Conservation (phyloP, 64 coral and sea anemone species). For the Actinia tenebrosa region DNA sequence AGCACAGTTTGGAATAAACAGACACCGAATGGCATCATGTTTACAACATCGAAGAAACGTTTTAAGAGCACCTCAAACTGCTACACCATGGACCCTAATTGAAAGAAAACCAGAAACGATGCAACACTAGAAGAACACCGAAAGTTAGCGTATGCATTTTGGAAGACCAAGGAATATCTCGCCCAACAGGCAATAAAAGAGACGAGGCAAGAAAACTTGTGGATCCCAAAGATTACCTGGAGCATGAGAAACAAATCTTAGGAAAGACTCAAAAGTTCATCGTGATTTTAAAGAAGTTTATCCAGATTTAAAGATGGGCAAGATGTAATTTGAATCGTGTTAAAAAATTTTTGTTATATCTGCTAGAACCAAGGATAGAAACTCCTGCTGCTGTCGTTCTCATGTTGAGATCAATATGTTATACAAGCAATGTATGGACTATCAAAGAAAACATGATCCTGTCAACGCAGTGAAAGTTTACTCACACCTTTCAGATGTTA, state of each 20-base stretch:
- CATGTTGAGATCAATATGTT: conserved; percentile 29
- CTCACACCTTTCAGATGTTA: conserved; percentile 14
- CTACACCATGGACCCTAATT: not conserved
- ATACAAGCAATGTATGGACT: conserved; percentile 18
- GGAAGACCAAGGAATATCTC: conserved; percentile 23
- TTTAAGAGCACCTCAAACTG: not conserved
- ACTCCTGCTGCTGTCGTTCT: conserved; percentile 24
- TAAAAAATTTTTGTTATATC: conserved; percentile 28
- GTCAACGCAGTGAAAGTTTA: not conserved
- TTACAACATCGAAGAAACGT: not conserved
- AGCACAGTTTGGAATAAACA: not conserved
- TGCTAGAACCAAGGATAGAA: not conserved
- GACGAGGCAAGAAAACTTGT: not conserved
- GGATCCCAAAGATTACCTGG: not conserved
- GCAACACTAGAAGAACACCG: conserved; percentile 3
- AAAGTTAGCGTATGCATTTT: conserved; percentile 21
- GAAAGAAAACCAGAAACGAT: conserved; percentile 15
- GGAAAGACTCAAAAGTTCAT: conserved; percentile 40
- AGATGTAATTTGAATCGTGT: conserved; percentile 28
- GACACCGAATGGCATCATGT: not conserved
- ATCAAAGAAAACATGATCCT: not conserved
- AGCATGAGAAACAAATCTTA: conserved; percentile 36
- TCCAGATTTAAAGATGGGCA: conserved; percentile 32
- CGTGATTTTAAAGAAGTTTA: conserved; percentile 18
- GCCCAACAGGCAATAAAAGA: conserved; percentile 30